phyloP scores from a whole-genome alignment of 2,113 vertebrate species.

The Coptodon rendalli region DNA sequence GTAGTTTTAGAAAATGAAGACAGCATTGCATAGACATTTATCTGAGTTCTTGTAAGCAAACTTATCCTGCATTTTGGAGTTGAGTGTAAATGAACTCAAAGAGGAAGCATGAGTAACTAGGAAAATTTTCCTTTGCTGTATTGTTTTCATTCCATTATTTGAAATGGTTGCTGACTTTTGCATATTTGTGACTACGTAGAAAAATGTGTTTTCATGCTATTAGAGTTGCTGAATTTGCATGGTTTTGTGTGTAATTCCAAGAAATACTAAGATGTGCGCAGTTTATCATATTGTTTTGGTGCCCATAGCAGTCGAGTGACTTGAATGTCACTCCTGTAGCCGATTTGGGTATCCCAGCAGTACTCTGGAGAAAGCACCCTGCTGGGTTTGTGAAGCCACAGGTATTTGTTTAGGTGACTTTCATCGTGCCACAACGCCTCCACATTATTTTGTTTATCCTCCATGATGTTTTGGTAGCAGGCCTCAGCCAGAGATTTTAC shows the following conservation, averaged over 20 bases:
- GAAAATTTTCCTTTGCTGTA: neutral
- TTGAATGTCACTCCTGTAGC: constrained; percentile 33
- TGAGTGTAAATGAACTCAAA: neutral
- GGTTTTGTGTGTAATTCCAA: neutral
- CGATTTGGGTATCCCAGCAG: constrained; percentile 67
- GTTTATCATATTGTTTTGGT: constrained; percentile 45
- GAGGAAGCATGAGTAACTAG: neutral
- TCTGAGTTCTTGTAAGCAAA: neutral
- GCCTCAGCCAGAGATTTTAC: constrained; percentile 54
- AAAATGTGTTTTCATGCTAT: neutral
- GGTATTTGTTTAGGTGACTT: constrained; percentile 78
- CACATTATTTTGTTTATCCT: constrained; percentile 64
- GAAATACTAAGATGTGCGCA: constrained; percentile 2
- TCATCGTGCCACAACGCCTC: constrained; percentile 80
- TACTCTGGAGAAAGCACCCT: constrained; percentile 79
- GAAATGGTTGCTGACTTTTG: neutral
- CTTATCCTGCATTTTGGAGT: neutral
- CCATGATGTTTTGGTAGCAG: constrained; percentile 56
- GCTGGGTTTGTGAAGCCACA: constrained; percentile 71
- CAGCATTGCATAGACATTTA: neutral
- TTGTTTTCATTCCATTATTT: neutral
- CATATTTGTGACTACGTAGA: neutral
- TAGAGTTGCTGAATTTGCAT: neutral
- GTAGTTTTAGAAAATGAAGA: too few relatives aligned
- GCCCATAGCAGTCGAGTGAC: constrained; percentile 53